These are phyloP conservation scores for Poecile atricapillus DNA, from an alignment of 2,113 vertebrate species.

Conservation along the genomic window DNA sequence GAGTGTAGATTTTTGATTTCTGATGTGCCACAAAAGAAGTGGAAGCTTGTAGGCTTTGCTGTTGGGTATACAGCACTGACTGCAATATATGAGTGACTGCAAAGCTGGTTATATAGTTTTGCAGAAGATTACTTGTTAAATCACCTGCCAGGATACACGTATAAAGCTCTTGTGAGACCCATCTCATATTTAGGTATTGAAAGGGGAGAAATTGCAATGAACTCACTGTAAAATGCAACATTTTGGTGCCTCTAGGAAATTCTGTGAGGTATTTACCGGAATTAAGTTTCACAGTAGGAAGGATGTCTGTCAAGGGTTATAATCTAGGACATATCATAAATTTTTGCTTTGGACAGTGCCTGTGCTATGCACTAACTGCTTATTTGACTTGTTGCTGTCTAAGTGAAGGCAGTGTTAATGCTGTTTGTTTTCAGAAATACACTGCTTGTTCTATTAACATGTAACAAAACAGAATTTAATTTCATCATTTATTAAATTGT, in stretches of 20 bases:
- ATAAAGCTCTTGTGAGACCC: background rate
- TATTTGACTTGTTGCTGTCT: background rate
- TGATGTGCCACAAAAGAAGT: background rate
- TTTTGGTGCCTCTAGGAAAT: background rate
- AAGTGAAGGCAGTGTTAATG: background rate
- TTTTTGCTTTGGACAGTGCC: background rate
- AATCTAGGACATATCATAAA: background rate
- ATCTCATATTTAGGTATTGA: background rate
- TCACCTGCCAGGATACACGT: background rate
- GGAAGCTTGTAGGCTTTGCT: background rate
- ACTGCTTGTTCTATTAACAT: background rate
- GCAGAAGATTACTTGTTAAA: background rate
- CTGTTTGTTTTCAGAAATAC: background rate
- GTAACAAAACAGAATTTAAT: background rate
- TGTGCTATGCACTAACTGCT: background rate
- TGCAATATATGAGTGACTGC: background rate
- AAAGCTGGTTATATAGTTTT: background rate
- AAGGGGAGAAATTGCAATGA: background rate
- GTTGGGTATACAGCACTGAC: background rate
- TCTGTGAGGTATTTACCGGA: background rate
- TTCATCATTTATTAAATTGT: background rate
- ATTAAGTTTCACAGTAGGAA: background rate
- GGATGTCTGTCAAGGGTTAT: background rate
- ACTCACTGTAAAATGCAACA: background rate
- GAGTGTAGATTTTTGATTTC: background rate